A percentile compares a stretch with the other conserved stretches of the same genome.
Evolutionary conservation across 2,113 vertebrate species (phyloP).

Genomic region (Hepsetus odoe): DNA sequence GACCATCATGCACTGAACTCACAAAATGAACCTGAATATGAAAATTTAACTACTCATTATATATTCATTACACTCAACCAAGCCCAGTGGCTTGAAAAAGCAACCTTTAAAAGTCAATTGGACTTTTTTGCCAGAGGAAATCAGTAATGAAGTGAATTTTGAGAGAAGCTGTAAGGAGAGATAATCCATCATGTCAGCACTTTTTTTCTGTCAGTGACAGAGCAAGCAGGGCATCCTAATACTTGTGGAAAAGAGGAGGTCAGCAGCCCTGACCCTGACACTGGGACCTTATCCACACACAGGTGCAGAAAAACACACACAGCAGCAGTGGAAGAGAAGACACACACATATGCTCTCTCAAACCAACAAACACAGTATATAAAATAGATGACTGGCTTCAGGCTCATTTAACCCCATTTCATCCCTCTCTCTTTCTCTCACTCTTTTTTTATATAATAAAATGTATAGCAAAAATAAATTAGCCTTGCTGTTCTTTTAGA

Average conservation of each 20-base stretch:
- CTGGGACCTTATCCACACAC: background rate
- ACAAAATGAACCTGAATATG: slow-evolving; percentile 16
- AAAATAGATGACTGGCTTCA: too few species aligned
- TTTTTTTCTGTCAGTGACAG: background rate
- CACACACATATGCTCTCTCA: too few species aligned
- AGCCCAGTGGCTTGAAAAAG: background rate
- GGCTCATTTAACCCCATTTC: too few species aligned
- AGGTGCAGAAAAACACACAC: slow-evolving; percentile 2
- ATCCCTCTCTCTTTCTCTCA: too few species aligned
- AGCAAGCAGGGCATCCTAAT: background rate
- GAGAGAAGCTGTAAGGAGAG: background rate
- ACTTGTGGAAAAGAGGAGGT: background rate
- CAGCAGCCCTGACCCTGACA: background rate
- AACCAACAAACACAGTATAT: too few species aligned
- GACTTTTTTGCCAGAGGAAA: background rate
- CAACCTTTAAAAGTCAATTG: background rate
- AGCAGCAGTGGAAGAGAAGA: too few species aligned
- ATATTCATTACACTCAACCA: slow-evolving; percentile 8
- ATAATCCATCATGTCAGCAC: background rate
- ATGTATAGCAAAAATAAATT: too few species aligned
- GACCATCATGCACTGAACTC: slow-evolving; percentile 18
- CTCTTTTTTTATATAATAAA: too few species aligned
- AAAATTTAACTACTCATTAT: slow-evolving; percentile 26
- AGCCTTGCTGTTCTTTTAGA: too few species aligned
- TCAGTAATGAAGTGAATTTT: background rate